Conservation (phyloP, 2,888 invertebrate species). For the Oxyscelio sp. region DNA sequence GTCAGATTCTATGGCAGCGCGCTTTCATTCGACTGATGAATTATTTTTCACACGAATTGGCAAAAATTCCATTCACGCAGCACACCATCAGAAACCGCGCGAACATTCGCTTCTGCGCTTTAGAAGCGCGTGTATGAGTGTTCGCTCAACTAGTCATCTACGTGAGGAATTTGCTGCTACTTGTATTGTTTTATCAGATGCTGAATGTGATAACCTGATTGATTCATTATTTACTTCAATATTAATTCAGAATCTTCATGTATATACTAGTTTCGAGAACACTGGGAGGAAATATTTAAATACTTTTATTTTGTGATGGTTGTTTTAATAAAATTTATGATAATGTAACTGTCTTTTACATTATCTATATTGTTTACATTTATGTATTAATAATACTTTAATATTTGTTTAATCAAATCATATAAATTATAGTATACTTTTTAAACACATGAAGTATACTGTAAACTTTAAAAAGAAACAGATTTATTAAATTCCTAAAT, state of each 20-base stretch:
- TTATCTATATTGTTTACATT: not conserved
- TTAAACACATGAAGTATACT: no score
- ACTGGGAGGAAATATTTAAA: slow-evolving; percentile 20
- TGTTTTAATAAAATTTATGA: not conserved
- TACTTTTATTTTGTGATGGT: slow-evolving; percentile 36
- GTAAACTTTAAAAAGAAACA: no score
- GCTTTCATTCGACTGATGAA: slow-evolving; percentile 6
- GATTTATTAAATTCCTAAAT: no score
- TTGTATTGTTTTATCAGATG: no score
- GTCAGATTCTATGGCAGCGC: slow-evolving; percentile 41
- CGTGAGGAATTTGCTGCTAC: slow-evolving; percentile 12
- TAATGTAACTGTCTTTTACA: not conserved
- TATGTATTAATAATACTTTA: not conserved
- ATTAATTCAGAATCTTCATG: slow-evolving; percentile 8
- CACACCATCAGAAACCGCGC: slow-evolving; percentile 20
- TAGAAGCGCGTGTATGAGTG: slow-evolving; percentile 77
- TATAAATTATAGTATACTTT: no score
- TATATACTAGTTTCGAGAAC: slow-evolving; percentile 29
- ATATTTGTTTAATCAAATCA: slow-evolving; percentile 33
- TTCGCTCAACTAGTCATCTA: slow-evolving; percentile 23
- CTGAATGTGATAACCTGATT: no score
- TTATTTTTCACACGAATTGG: slow-evolving; percentile 31
- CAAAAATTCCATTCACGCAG: slow-evolving; percentile 11
- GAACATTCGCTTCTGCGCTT: slow-evolving; percentile 84
- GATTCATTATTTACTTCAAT: no score